Base-by-base conservation (phyloP, 2,888 invertebrate genomes). In the Drosophila buzzatii region DNA sequence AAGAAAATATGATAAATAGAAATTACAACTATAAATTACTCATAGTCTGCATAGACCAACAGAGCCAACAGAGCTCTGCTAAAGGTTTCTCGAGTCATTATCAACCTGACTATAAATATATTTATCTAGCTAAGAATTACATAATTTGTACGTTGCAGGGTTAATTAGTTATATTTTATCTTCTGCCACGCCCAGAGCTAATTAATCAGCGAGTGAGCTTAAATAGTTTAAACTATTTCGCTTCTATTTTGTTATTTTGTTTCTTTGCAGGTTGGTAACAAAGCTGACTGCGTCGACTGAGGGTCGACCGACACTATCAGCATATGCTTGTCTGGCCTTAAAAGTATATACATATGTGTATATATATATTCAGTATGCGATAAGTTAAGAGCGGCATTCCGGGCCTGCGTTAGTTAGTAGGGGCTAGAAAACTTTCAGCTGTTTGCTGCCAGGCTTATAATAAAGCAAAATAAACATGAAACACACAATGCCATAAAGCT, bases 271-370 rank as follows among this genome's bases (percentile, higher is more conserved):
- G 79, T 65, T 58, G 42, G 74, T 55, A 67, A 53, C 66, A 73
- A 73, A 66, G 76, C 57, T 69, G 55, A 70, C 69, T 81, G 82
- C 49, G 37, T 3, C 23, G 1, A 82, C 88, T 83, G 83, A n/a
- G 33, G 59, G 27, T 49, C 37, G 44, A 35, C 42, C 20, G 39
- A n/a, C 63, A 70, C 73, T 88, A 88, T 57, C 57, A 57, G 57
- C 44, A 57, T 44, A 56, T 57, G 23, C 33, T 35, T 33, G 33
- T 20, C 33, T 44, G 57, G 57, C 57, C 44, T 57, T 7, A 49
- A 18, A 51, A 51, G 10, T 47, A 27, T 45, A 16, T 23, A 20
- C 12, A 44, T 12, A 41, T 18, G 20, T 12, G 10, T 5, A 12
- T 5, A 20, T 20, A 45, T 8, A 71, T 77, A 74, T 69, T 71